Conservation (phyloP, 2,113 vertebrate genomes). For the Ailurus styani region DNA sequence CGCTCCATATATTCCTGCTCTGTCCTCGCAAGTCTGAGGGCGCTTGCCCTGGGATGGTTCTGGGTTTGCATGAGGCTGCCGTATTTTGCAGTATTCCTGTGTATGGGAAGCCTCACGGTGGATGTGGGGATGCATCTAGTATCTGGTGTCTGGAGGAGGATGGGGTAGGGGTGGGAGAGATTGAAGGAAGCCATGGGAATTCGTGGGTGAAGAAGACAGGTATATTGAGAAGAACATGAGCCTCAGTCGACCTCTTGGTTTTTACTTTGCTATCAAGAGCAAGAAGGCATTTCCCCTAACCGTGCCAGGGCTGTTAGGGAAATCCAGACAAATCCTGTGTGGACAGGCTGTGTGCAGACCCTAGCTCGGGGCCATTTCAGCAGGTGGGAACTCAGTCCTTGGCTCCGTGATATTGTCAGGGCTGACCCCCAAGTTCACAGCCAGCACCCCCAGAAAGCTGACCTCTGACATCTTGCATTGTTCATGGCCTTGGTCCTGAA, state of each 20-base stretch:
- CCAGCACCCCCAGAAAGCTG: neutral
- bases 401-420: accelerated
- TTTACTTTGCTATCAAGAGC: neutral
- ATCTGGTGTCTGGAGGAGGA: neutral
- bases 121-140: neutral
- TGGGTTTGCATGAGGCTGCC: neutral
- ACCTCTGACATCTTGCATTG: neutral
- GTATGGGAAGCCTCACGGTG: neutral
- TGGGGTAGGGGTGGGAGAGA: too few relatives aligned
- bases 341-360: too few relatives aligned
- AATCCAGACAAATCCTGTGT: neutral
- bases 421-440: neutral
- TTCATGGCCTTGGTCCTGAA: neutral
- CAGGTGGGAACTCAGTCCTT: neutral
- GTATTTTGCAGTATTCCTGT: accelerated
- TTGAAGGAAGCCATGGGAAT: neutral
- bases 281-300: neutral
- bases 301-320: neutral
- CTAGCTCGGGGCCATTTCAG: neutral
- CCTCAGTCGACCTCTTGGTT: neutral
- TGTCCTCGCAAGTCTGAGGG: neutral
- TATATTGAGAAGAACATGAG: neutral
- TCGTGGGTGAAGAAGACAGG: neutral
- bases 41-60: neutral
- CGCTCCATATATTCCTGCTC: neutral